Evolutionary conservation across 2,113 vertebrate genomes (phyloP).

Genomic region (Xenotilapia flavipinnis): DNA sequence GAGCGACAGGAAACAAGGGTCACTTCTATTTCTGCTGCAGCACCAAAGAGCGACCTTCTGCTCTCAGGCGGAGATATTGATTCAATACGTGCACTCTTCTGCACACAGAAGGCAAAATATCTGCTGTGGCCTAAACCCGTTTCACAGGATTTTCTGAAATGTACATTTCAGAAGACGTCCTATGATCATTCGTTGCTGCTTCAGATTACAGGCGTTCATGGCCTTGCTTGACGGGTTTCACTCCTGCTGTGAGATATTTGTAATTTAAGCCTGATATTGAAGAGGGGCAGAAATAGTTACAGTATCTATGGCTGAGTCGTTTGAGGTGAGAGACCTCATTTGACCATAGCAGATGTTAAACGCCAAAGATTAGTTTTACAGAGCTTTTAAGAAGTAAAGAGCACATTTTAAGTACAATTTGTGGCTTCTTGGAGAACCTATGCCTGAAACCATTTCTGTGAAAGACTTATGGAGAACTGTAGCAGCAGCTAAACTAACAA

Average conservation of each 20-base stretch:
- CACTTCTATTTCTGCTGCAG: conserved; percentile 22
- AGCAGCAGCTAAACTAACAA: neutral
- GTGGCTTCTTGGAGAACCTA: neutral
- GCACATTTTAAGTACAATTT: neutral
- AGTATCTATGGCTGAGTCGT: conserved; percentile 40
- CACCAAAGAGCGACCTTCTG: neutral
- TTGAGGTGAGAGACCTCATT: conserved; percentile 50
- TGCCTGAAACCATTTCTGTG: neutral
- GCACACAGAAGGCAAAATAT: neutral
- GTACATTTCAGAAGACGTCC: neutral
- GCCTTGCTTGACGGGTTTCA: conserved; percentile 25
- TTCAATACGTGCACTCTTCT: neutral
- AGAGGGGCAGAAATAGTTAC: conserved; percentile 58
- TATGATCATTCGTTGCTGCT: neutral
- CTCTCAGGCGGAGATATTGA: neutral
- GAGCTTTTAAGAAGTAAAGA: neutral
- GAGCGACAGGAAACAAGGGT: conserved; percentile 4
- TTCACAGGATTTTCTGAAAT: neutral
- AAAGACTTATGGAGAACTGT: neutral
- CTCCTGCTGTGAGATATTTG: conserved; percentile 48
- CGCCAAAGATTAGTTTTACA: neutral
- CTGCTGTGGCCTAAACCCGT: neutral
- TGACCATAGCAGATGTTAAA: conserved; percentile 40
- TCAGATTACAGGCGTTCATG: conserved; percentile 8
- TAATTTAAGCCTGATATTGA: conserved; percentile 55